phyloP scores from a whole-genome alignment of 2,888 invertebrate genomes.

The Liposcelis brunnea region DNA sequence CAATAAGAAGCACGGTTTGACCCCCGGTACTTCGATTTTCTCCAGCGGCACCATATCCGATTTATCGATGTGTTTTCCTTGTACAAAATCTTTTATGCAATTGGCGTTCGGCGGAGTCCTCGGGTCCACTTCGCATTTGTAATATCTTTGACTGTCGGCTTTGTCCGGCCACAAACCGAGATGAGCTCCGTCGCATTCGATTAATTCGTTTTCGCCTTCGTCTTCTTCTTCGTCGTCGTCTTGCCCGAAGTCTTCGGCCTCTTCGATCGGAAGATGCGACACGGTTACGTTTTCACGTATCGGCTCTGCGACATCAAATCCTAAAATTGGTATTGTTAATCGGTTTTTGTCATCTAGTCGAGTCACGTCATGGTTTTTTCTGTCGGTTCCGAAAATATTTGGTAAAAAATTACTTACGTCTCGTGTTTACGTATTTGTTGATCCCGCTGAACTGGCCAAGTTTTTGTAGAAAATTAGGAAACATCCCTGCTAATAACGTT shows the following conservation, averaged over 20 bases:
- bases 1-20: constrained; percentile 1
- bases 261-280: constrained; percentile 1
- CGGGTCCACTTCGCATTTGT: constrained; percentile 12
- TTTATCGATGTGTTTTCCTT: neutral
- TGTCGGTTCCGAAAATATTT: neutral
- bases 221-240: constrained; percentile 5
- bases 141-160: constrained; percentile 12
- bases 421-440: constrained; percentile 5
- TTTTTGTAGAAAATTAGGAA: neutral
- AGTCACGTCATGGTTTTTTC: neutral
- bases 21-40: constrained; percentile 6
- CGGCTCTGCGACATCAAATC: constrained; percentile 5
- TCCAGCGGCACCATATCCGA: constrained; percentile 2
- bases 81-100: neutral
- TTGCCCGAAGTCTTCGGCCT: neutral
- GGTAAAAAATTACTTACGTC: constrained; percentile 5
- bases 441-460: constrained; percentile 10
- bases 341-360: neutral
- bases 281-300: neutral
- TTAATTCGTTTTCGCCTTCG: constrained; percentile 1
- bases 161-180: constrained; percentile 13
- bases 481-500: constrained; percentile 4
- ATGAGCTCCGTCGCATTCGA: constrained; percentile 6
- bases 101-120: neutral
- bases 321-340: constrained; percentile 5